phyloP scores from a whole-genome alignment of 2,797 vertebrate species.

The Semotilus atromaculatus region DNA sequence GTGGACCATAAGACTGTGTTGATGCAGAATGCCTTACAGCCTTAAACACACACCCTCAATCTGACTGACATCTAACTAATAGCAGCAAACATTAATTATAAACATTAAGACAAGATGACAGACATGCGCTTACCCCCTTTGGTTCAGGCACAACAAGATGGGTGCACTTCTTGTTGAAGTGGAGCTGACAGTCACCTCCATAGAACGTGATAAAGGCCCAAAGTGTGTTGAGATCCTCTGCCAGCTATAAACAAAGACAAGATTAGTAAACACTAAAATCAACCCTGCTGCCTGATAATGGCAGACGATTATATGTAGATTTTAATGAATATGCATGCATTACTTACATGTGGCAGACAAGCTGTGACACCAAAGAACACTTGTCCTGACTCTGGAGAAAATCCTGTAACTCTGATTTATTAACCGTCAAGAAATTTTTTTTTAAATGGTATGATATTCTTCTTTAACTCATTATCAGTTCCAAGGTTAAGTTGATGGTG shows the following conservation, averaged over 20 bases:
- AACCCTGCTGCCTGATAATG: background rate
- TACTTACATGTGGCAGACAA: constrained; percentile 91
- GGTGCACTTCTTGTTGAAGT: constrained; percentile 93
- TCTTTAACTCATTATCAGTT: background rate
- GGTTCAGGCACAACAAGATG: constrained; percentile 95
- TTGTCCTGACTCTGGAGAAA: constrained; percentile 95
- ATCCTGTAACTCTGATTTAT: constrained; percentile 89
- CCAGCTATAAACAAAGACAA: constrained; percentile 75
- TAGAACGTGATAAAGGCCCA: constrained; percentile 97
- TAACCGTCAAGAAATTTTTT: constrained; percentile 76
- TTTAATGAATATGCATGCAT: background rate
- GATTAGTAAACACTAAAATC: background rate
- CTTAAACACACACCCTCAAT: background rate
- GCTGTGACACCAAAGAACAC: constrained; percentile 94
- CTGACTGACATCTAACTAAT: constrained; percentile 31
- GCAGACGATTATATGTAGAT: background rate
- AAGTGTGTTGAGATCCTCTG: constrained; percentile 87
- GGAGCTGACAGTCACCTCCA: constrained; percentile 93
- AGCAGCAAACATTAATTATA: constrained; percentile 25
- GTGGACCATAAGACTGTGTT: background rate
- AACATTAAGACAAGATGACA: background rate
- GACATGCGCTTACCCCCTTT: constrained; percentile 86
- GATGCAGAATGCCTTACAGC: background rate
- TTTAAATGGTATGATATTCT: background rate
- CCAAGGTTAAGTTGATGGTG: background rate